Evolutionary conservation across 2,113 vertebrate species (phyloP).

Genomic region (Rhinolophus ferrumequinum): DNA sequence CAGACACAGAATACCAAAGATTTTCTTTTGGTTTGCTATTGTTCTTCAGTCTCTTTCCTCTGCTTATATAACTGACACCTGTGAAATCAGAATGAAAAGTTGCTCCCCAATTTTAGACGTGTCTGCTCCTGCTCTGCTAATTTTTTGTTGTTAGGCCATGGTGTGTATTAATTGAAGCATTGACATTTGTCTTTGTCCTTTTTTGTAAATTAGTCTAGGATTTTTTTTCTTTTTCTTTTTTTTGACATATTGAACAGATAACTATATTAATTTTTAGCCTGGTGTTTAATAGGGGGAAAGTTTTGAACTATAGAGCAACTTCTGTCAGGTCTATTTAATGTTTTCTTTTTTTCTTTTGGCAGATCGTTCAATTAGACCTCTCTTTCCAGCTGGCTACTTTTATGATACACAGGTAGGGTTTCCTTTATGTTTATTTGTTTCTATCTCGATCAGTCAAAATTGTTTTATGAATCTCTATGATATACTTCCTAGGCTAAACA

Average conservation of each 20-base stretch:
- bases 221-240: background rate
- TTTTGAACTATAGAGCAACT: slow-evolving; percentile 25
- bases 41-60: slow-evolving; percentile 2
- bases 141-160: slow-evolving; percentile 10
- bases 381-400: slow-evolving; percentile 96
- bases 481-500: slow-evolving; percentile 15
- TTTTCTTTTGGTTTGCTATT: slow-evolving; percentile 49
- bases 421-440: background rate
- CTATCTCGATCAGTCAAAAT: background rate
- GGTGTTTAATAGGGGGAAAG: background rate
- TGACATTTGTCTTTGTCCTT: slow-evolving; percentile 15
- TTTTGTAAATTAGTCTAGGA: background rate
- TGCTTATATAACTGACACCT: background rate
- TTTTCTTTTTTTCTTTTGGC: slow-evolving; percentile 57
- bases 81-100: background rate
- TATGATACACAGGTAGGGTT: slow-evolving; percentile 96
- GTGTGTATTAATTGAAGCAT: background rate
- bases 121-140: background rate
- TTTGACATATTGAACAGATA: background rate
- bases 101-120: background rate
- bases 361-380: slow-evolving; percentile 96
- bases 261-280: slow-evolving; percentile 12
- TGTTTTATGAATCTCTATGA: background rate
- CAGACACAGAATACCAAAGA: background rate
- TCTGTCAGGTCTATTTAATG: background rate